A percentile compares a stretch with the other conserved stretches of the same genome.
These are phyloP conservation scores for Pocillopora verrucosa DNA, from an alignment of 64 coral and sea anemone genomes.

Conservation along the genomic window DNA sequence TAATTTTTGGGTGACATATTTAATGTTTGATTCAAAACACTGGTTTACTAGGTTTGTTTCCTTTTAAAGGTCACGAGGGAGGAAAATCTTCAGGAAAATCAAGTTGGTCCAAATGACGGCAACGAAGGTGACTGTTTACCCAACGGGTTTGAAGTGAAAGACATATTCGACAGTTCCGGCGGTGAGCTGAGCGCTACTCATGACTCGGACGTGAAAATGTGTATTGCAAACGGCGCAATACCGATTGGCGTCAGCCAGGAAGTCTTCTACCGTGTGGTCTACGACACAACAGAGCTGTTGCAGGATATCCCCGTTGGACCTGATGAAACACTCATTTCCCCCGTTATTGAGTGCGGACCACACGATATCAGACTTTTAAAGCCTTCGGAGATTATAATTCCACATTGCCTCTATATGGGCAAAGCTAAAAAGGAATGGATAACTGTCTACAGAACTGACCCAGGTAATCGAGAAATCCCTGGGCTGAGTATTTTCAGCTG, in stretches of 20 bases:
- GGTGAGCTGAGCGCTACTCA: background rate
- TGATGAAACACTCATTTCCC: conserved; percentile 8
- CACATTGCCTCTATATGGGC: background rate
- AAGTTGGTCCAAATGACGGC: too few species aligned
- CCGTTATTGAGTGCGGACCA: background rate
- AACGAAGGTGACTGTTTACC: too few species aligned
- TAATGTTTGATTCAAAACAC: too few species aligned
- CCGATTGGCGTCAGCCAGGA: background rate
- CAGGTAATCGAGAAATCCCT: too few species aligned
- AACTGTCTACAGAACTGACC: background rate
- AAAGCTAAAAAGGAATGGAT: background rate
- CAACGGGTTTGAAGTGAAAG: too few species aligned
- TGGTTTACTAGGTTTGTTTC: too few species aligned
- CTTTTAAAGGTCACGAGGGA: too few species aligned
- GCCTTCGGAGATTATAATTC: background rate
- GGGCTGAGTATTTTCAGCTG: background rate
- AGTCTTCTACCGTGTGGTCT: conserved; percentile 2
- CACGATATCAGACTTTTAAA: background rate
- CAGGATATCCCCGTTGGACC: background rate
- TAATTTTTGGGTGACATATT: too few species aligned
- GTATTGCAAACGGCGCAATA: background rate
- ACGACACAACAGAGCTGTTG: background rate
- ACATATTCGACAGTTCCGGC: background rate
- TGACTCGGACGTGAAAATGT: background rate
- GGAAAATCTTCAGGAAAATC: too few species aligned